Conservation (phyloP, 2,888 invertebrate genomes). For the Drosophila affinis region DNA sequence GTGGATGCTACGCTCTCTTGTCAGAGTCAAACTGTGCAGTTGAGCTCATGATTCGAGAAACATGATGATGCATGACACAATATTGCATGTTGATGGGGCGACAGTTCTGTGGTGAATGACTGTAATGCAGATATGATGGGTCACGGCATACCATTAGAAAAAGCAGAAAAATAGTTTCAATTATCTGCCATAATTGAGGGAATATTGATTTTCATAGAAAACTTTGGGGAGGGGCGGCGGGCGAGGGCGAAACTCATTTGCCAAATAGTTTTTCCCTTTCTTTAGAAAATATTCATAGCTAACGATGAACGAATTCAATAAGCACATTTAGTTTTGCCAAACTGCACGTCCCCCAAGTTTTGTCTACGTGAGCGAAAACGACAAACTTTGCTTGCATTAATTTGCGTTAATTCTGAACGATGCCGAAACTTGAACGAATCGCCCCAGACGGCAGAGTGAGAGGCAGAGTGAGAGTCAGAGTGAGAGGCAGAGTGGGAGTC, state of each 20-base stretch:
- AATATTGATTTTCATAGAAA: neutral
- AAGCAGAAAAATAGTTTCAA: neutral
- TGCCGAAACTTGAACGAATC: conserved; percentile 20
- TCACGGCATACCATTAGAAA: neutral
- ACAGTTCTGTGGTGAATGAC: neutral
- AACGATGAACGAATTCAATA: conserved; percentile 43
- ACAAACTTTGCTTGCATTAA: conserved; percentile 47
- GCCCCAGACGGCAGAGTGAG: neutral
- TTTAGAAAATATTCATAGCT: conserved; percentile 38
- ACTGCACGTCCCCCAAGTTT: conserved; percentile 36
- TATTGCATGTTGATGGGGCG: conserved; percentile 3
- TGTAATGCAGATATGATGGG: neutral
- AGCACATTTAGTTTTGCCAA: conserved; percentile 32
- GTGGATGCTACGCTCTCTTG: neutral
- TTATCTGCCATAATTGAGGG: neutral
- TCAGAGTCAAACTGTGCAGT: conserved; percentile 27
- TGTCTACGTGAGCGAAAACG: conserved; percentile 49
- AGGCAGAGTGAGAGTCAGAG: conserved; percentile 7
- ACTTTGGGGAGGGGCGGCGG: neutral
- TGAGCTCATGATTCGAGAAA: conserved; percentile 28
- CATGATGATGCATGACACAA: conserved; percentile 26
- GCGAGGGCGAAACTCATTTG: conserved; percentile 10
- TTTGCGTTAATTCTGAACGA: conserved; percentile 50
- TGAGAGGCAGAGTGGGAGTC: neutral
- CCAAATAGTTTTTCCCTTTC: conserved; percentile 19